Evolutionary conservation across 2,797 vertebrate species (phyloP).

Genomic region (Pelodytes ibericus): DNA sequence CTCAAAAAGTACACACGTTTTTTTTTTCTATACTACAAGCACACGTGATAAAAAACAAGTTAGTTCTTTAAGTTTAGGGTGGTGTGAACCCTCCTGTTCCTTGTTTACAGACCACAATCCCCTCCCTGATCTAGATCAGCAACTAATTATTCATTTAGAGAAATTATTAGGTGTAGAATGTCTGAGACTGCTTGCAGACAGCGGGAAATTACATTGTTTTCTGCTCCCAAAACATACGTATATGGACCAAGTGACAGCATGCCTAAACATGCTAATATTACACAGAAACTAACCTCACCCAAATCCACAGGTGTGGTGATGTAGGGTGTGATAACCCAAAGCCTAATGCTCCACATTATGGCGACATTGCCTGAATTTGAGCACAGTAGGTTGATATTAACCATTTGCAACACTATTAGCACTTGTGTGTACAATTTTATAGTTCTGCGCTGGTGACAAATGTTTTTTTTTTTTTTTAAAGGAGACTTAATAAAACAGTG

Average conservation of each 20-base stretch:
- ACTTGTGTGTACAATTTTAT: too few species aligned
- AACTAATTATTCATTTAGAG: not conserved
- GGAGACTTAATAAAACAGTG: too few species aligned
- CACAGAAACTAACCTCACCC: constrained; percentile 27
- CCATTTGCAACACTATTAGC: not conserved
- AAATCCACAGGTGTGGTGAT: constrained; percentile 30
- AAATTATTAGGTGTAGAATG: not conserved
- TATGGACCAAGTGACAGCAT: not conserved
- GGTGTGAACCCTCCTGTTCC: not conserved
- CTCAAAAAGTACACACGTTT: too few species aligned
- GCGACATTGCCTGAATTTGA: not conserved
- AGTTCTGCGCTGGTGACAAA: too few species aligned
- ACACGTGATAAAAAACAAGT: too few species aligned
- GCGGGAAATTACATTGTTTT: not conserved
- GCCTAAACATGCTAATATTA: constrained; percentile 4
- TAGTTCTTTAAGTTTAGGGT: too few species aligned
- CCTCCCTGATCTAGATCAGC: constrained; percentile 4
- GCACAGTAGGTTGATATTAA: not conserved
- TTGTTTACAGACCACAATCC: not conserved
- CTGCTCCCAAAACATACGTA: not conserved
- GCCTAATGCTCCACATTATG: constrained; percentile 1
- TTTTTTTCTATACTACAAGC: too few species aligned
- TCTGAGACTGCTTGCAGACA: not conserved
- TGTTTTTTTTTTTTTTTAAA: too few species aligned
- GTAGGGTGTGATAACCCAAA: constrained; percentile 11